Evolutionary conservation across 1,140 invertebrate genomes (phyloP), one percentile per base, ranked within the genome.

Genomic region (Brachionus plicatilis): DNA sequence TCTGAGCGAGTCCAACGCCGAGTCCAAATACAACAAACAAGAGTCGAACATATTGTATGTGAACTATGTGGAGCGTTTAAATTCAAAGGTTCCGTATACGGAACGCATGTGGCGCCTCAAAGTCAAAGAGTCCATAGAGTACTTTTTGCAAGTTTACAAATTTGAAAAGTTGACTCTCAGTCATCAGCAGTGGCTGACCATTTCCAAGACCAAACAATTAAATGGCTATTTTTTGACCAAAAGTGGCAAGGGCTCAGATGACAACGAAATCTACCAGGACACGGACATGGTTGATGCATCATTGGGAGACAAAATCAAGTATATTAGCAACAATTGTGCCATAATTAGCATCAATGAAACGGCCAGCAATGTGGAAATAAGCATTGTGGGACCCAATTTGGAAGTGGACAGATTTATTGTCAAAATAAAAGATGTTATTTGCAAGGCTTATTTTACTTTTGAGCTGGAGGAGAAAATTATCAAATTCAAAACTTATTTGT

Each of bases 401-500:
- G 79, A 82, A 37, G 79, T 82, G 3, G 65, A 82, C 45, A n/a
- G 11, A n/a, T 82, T 82, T 17, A 82, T 82, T 24, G 79, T 82
- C 37, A 60, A 68, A 41, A 82, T 82, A 14, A 82, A 82, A 17
- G 79, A 82, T 37, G 37, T 82, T 45, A 82, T 82, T 65, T 82
- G 79, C 29, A 82, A 82, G 20, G 79, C 79, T 27, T 82, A 82
- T 82, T 82, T 82, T 68, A 82, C 79, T 14, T 82, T 82, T 65
- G 79, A 82, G 37, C 27, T 82, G 0, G 79, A 82, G 12, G 79
- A 82, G 27, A 82, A 82, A 27, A 82, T 82, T 37, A 82, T 82
- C 6, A 82, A 82, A 68, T 82, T 82, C 27, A 82, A 82, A 45
- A 65, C 79, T 43, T 82, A 82, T 68, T 82, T 82, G 27, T 82